Evolutionary conservation across 2,113 vertebrate species (phyloP).

Genomic region (Hypanus sabinus): DNA sequence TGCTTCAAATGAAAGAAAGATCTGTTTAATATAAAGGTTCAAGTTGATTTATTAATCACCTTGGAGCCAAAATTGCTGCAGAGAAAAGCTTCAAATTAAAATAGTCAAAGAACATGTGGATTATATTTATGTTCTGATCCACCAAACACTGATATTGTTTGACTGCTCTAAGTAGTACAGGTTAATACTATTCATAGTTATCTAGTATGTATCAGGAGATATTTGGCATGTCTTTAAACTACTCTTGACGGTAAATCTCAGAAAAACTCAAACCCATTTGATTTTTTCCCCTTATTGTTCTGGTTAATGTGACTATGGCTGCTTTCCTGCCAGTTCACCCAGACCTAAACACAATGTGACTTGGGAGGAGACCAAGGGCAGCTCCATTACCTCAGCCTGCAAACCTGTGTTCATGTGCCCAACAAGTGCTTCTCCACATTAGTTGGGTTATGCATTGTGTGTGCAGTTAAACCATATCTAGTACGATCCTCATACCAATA

Average conservation of each 20-base stretch:
- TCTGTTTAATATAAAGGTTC: not conserved
- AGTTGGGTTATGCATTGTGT: not conserved
- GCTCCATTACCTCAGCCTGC: not conserved
- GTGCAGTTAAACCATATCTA: too few species aligned
- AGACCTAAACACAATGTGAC: not conserved
- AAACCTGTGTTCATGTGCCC: not conserved
- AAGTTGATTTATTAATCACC: not conserved
- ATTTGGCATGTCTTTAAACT: not conserved
- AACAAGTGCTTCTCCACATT: too few species aligned
- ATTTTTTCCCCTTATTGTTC: not conserved
- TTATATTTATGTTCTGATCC: not conserved
- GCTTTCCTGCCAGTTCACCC: not conserved
- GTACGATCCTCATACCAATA: not conserved
- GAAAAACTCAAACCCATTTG: not conserved
- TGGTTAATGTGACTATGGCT: not conserved
- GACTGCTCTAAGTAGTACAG: not conserved
- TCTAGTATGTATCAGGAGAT: not conserved
- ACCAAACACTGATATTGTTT: not conserved
- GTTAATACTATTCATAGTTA: not conserved
- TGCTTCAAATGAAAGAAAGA: not conserved
- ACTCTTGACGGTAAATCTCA: not conserved
- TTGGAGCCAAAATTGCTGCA: not conserved
- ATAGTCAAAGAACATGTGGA: not conserved
- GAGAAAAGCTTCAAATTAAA: not conserved
- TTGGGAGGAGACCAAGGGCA: not conserved